Evolutionary conservation across 1,140 invertebrate genomes (phyloP).

Genomic region (Bombus pascuorum): DNA sequence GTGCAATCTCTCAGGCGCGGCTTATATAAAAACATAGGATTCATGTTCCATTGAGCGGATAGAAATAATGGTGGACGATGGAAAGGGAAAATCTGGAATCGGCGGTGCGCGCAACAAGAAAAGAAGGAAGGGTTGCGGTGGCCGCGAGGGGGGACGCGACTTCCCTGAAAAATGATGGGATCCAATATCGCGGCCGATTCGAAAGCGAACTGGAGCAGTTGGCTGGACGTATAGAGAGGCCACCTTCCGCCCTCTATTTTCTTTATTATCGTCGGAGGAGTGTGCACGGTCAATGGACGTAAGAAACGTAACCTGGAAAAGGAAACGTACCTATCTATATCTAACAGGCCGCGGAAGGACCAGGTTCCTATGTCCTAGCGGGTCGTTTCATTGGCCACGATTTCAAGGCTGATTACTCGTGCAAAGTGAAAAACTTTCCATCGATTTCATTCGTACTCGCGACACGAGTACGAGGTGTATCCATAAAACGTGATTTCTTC

Average conservation of each 20-base stretch:
- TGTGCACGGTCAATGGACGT: slow-evolving; percentile 16
- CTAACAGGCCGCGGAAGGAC: slow-evolving; percentile 26
- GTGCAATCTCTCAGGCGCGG: slow-evolving; percentile 12
- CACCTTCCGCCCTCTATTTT: slow-evolving; percentile 61
- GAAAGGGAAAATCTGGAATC: slow-evolving; percentile 33
- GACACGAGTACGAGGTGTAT: no score
- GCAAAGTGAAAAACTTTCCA: slow-evolving; percentile 78
- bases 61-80: slow-evolving; percentile 54
- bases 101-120: not conserved
- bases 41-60: slow-evolving; percentile 56
- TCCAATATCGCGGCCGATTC: slow-evolving; percentile 63
- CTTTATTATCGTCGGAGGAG: slow-evolving; percentile 63
- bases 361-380: slow-evolving; percentile 31
- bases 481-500: no score
- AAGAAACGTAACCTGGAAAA: slow-evolving; percentile 47
- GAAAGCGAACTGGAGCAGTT: slow-evolving; percentile 50
- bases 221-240: slow-evolving; percentile 53
- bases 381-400: slow-evolving; percentile 65
- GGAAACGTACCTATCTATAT: slow-evolving; percentile 44
- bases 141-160: slow-evolving; percentile 10
- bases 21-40: slow-evolving; percentile 51
- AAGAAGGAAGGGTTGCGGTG: not conserved
- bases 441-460: no score
- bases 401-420: slow-evolving; percentile 77
- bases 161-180: slow-evolving; percentile 67